These are phyloP conservation scores for Chouioia cunea DNA, from an alignment of 2,888 invertebrate species.

Conservation along the genomic window DNA sequence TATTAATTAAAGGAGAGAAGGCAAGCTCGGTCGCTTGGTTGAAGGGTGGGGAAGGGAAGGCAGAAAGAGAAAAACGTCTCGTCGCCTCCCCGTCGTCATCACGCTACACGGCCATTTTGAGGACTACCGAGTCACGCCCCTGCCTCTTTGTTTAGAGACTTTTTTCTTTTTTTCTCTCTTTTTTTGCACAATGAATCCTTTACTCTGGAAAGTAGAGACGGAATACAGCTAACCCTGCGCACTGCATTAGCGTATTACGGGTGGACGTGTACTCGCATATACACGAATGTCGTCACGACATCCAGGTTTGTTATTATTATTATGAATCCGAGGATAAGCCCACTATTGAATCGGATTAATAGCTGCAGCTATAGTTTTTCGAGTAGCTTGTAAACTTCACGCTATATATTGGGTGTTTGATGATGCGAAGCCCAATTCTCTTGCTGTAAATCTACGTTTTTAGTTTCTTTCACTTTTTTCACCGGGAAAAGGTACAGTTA, in stretches of 20 bases:
- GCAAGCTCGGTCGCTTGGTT: no score
- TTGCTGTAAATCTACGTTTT: no score
- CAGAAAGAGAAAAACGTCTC: slow-evolving; percentile 1
- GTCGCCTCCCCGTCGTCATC: slow-evolving; percentile 59
- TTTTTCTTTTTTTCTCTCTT: slow-evolving; percentile 52
- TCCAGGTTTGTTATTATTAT: not conserved
- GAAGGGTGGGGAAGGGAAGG: not conserved
- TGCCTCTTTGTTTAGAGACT: slow-evolving; percentile 65
- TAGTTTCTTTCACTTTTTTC: no score
- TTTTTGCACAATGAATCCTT: slow-evolving; percentile 10
- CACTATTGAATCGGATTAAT: not conserved
- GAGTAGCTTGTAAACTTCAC: no score
- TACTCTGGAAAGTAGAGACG: not conserved
- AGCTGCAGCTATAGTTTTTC: not conserved
- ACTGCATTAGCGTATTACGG: slow-evolving; percentile 25
- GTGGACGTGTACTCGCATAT: not conserved
- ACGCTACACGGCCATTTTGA: slow-evolving; percentile 65
- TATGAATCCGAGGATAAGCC: not conserved
- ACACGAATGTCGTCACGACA: not conserved
- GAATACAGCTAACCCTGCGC: no score
- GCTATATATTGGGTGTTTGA: no score
- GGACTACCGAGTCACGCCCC: slow-evolving; percentile 63
- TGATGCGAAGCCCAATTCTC: no score
- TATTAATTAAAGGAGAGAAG: slow-evolving; percentile 65
- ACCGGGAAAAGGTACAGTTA: no score